A percentile compares a stretch with the other conserved stretches of the same genome.
Evolutionary conservation across 2,797 vertebrate genomes (phyloP).

Genomic region (Molossus molossus): DNA sequence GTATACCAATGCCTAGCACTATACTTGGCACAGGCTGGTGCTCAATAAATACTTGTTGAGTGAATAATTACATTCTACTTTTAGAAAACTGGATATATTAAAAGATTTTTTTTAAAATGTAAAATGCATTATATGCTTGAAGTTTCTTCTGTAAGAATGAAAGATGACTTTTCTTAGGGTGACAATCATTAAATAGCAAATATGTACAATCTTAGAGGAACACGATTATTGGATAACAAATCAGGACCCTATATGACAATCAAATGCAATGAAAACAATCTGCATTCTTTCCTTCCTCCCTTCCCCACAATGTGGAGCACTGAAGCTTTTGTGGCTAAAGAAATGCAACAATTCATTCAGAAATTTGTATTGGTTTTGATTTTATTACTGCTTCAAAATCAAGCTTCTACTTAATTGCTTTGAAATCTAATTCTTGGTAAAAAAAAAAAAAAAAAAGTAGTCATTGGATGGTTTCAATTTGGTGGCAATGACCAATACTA

Average conservation of each 20-base stretch:
- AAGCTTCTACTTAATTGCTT: conserved; percentile 61
- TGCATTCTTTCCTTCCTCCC: neutral
- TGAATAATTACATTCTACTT: neutral
- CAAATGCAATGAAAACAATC: conserved; percentile 49
- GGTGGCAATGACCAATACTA: neutral
- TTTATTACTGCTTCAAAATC: conserved; percentile 62
- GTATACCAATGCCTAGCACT: neutral
- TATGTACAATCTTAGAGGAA: conserved; percentile 13
- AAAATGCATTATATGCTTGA: conserved; percentile 19
- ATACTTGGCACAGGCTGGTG: neutral
- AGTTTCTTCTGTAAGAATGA: conserved; percentile 34
- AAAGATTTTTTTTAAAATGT: neutral
- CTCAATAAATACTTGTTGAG: neutral
- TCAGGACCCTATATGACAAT: neutral
- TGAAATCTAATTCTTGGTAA: conserved; percentile 65
- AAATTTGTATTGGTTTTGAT: conserved; percentile 62
- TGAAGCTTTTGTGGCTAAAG: conserved; percentile 45
- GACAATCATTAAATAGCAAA: conserved; percentile 13
- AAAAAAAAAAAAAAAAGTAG: neutral
- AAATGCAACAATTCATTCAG: conserved; percentile 29
- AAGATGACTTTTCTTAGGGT: conserved; percentile 23
- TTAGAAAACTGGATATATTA: conserved; percentile 32
- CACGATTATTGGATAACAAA: conserved; percentile 18
- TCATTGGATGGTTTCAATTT: conserved; percentile 71
- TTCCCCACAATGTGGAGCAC: neutral